Conservation (phyloP, 2,797 vertebrate species). For the Tangara arthus region DNA sequence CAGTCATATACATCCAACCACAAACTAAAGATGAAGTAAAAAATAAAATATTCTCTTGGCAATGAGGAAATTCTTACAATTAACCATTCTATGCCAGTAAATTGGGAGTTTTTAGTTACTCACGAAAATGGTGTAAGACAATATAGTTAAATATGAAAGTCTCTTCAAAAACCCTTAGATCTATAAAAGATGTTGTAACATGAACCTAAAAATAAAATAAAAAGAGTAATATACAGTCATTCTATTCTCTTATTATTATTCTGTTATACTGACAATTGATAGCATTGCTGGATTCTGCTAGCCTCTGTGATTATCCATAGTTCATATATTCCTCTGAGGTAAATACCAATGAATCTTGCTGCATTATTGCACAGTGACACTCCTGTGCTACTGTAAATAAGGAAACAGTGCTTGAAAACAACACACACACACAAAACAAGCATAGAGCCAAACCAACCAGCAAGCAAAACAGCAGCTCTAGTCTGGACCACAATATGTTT, state of each 20-base stretch:
- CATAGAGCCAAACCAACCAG: background rate
- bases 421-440: background rate
- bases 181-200: background rate
- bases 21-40: background rate
- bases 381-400: background rate
- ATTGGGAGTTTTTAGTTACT: accelerated
- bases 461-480: background rate
- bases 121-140: background rate
- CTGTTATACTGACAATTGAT: background rate
- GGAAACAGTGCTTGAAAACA: background rate
- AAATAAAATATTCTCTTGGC: background rate
- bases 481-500: background rate
- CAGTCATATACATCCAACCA: slow-evolving; percentile 36
- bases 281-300: background rate
- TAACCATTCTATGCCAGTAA: background rate
- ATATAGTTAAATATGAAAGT: background rate
- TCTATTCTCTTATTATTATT: background rate
- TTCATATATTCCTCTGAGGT: background rate
- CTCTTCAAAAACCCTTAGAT: background rate
- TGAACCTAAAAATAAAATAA: background rate
- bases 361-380: background rate
- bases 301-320: background rate
- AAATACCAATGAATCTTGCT: background rate
- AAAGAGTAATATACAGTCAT: background rate
- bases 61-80: background rate